Conservation (phyloP, 2,797 vertebrate species). For the Darevskia mixta region DNA sequence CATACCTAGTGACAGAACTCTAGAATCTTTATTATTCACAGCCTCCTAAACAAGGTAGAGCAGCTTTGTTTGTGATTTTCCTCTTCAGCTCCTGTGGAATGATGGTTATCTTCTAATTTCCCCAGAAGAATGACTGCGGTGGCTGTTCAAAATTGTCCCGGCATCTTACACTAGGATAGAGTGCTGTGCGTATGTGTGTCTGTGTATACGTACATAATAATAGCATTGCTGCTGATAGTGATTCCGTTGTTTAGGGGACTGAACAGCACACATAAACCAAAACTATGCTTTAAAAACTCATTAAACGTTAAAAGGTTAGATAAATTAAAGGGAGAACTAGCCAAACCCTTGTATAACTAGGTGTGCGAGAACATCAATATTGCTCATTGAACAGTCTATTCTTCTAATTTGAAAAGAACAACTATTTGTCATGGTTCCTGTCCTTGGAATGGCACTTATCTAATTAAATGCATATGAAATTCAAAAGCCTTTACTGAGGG, state of each 20-base stretch:
- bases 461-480: slow-evolving; percentile 86
- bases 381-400: slow-evolving; percentile 77
- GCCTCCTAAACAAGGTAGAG: not conserved
- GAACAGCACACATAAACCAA: slow-evolving; percentile 58
- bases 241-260: slow-evolving; percentile 57
- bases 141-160: slow-evolving; percentile 32
- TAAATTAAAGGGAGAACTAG: slow-evolving; percentile 71
- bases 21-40: slow-evolving; percentile 62
- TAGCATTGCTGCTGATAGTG: slow-evolving; percentile 36
- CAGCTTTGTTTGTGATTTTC: slow-evolving; percentile 25
- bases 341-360: slow-evolving; percentile 70
- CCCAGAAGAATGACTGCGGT: slow-evolving; percentile 22
- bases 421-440: slow-evolving; percentile 82
- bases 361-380: slow-evolving; percentile 76
- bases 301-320: slow-evolving; percentile 74
- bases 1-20: not conserved
- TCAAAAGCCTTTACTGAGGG: slow-evolving; percentile 79
- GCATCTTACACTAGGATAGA: slow-evolving; percentile 28
- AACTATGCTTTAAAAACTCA: slow-evolving; percentile 52
- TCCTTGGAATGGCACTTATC: slow-evolving; percentile 81
- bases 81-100: slow-evolving; percentile 41
- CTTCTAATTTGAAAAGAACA: slow-evolving; percentile 82
- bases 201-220: slow-evolving; percentile 3
- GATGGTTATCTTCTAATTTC: slow-evolving; percentile 63
- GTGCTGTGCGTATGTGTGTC: not conserved